Percentiles rank a stretch among this genome's conserved stretches.
Evolutionary conservation across 2,113 vertebrate genomes (phyloP).

Genomic region (Isurus oxyrinchus): DNA sequence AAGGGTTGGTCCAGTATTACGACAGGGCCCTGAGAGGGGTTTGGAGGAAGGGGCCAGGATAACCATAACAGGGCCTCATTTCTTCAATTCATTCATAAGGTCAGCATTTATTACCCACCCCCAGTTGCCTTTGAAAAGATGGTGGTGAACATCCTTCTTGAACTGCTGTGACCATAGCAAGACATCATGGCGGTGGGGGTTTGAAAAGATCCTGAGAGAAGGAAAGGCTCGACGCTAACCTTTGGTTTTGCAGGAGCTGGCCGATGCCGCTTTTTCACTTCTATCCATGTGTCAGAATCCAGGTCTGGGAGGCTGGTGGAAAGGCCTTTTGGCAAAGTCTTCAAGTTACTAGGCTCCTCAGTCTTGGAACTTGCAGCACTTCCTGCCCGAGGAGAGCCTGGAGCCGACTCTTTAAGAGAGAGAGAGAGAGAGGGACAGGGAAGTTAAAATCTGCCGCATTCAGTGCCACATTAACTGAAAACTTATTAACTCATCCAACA

Average conservation of each 20-base stretch:
- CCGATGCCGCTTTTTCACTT: slow-evolving; percentile 91
- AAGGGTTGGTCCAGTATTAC: neutral
- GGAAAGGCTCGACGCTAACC: slow-evolving; percentile 51
- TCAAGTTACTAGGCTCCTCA: slow-evolving; percentile 82
- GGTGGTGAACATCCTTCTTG: neutral
- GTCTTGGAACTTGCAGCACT: slow-evolving; percentile 64
- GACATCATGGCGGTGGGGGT: neutral
- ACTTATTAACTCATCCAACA: neutral
- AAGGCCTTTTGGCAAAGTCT: slow-evolving; percentile 92
- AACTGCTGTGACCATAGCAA: neutral
- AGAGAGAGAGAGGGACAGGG: neutral
- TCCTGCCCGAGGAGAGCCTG: slow-evolving; percentile 68
- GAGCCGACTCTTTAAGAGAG: slow-evolving; percentile 55
- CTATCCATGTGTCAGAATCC: slow-evolving; percentile 95
- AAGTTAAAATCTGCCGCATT: neutral
- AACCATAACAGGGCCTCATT: neutral
- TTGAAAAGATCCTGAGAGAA: neutral
- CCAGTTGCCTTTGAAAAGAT: neutral
- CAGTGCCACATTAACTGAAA: neutral
- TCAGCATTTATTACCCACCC: neutral
- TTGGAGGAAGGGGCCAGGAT: neutral
- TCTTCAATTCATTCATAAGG: neutral
- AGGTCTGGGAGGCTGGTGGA: slow-evolving; percentile 91
- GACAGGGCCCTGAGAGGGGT: neutral
- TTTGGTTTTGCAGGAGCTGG: slow-evolving; percentile 82